Percentiles rank a stretch among this genome's conserved stretches.
Evolutionary conservation across 1,140 invertebrate species (phyloP).

Genomic region (Sinella curviseta): DNA sequence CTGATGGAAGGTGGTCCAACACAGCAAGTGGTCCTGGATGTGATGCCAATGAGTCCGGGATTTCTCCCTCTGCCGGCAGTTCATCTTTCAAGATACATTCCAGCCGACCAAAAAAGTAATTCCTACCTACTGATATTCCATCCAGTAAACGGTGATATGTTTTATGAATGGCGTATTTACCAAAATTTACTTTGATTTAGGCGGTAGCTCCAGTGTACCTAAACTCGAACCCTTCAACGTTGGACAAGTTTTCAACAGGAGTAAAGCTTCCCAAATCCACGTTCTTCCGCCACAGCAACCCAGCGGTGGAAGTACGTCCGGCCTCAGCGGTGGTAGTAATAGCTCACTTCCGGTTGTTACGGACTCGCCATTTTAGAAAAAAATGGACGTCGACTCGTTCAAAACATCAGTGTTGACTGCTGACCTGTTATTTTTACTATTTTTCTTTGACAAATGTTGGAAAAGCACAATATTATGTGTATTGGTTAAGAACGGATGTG

Average conservation of each 20-base stretch:
- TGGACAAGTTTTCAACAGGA: constrained; percentile 46
- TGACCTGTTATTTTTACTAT: neutral
- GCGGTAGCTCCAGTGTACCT: constrained; percentile 35
- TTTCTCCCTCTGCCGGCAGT: constrained; percentile 84
- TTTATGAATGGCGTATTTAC: too few species aligned
- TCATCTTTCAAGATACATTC: constrained; percentile 86
- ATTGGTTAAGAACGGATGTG: neutral
- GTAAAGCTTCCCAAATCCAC: constrained; percentile 46
- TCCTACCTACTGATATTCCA: neutral
- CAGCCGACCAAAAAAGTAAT: constrained; percentile 63
- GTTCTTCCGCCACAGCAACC: constrained; percentile 44
- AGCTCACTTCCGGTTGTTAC: neutral
- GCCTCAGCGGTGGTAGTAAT: constrained; percentile 25
- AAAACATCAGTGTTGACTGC: neutral
- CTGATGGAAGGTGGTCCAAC: constrained; percentile 70
- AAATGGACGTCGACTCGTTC: too few species aligned
- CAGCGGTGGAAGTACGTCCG: constrained; percentile 9
- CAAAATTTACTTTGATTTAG: constrained; percentile 25
- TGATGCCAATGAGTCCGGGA: constrained; percentile 86
- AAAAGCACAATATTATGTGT: neutral
- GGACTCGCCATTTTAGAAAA: constrained; percentile 5
- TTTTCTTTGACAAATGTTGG: neutral
- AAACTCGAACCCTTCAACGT: constrained; percentile 43
- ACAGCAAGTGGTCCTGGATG: constrained; percentile 77
- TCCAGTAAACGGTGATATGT: neutral